Percentiles rank a stretch among this genome's conserved stretches.
phyloP scores from a whole-genome alignment of 1,140 invertebrate genomes.

The Pteromalus puparum region DNA sequence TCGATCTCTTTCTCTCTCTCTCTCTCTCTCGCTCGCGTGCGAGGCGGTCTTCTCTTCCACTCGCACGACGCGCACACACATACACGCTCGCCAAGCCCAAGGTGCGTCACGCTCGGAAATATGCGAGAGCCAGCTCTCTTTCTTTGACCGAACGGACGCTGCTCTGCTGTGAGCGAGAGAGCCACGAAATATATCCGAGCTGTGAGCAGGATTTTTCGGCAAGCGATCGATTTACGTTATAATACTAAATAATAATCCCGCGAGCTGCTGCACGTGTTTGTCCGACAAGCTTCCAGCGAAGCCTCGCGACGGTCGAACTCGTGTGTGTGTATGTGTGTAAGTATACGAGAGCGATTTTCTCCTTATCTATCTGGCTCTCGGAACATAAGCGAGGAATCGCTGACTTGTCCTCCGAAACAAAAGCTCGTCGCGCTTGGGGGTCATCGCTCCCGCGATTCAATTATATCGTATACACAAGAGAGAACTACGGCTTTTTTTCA shows the following conservation, averaged over 20 bases:
- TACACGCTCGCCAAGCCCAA: constrained; percentile 41
- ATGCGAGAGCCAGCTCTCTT: constrained; percentile 54
- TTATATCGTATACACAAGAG: background rate
- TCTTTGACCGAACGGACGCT: constrained; percentile 25
- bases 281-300: too few species aligned
- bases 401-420: constrained; percentile 37
- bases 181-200: too few species aligned
- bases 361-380: background rate
- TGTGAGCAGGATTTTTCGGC: too few species aligned
- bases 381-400: background rate
- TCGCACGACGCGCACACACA: background rate
- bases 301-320: too few species aligned
- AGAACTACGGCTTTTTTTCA: too few species aligned
- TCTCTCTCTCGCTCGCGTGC: constrained; percentile 29
- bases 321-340: background rate
- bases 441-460: constrained; percentile 39
- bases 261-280: too few species aligned
- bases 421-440: constrained; percentile 51
- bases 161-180: background rate
- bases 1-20: background rate
- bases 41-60: background rate
- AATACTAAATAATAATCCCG: too few species aligned
- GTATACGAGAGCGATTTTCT: background rate
- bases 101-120: constrained; percentile 63
- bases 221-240: too few species aligned